These are phyloP conservation scores for Balearica regulorum DNA, from an alignment of 2,797 vertebrate species.

Conservation along the genomic window DNA sequence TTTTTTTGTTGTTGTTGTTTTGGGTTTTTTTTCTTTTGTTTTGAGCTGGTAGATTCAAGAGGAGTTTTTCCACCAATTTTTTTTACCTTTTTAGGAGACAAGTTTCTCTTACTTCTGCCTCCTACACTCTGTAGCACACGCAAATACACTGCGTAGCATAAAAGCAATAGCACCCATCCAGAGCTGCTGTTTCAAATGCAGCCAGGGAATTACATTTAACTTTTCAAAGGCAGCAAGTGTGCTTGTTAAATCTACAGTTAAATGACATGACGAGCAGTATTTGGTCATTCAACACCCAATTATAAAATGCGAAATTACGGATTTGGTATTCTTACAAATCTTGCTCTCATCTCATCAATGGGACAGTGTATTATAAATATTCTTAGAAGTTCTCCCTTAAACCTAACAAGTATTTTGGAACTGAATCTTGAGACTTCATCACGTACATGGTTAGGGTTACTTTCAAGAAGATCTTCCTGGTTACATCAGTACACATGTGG, in stretches of 20 bases:
- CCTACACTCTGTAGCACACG: neutral
- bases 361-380: neutral
- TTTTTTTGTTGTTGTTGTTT: too few relatives aligned
- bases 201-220: neutral
- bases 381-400: neutral
- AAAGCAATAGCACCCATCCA: neutral
- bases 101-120: neutral
- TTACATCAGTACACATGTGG: neutral
- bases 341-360: neutral
- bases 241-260: neutral
- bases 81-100: neutral
- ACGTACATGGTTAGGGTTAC: fast-evolving
- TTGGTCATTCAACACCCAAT: neutral
- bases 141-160: neutral
- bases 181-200: neutral
- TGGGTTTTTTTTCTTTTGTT: too few relatives aligned
- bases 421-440: neutral
- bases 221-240: neutral
- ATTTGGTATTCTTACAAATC: neutral
- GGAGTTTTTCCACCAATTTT: neutral
- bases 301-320: neutral
- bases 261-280: neutral
- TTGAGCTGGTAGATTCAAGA: neutral
- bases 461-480: neutral
- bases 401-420: neutral